phyloP scores from a whole-genome alignment of 2,888 invertebrate species.

The Macrophya alboannulata region DNA sequence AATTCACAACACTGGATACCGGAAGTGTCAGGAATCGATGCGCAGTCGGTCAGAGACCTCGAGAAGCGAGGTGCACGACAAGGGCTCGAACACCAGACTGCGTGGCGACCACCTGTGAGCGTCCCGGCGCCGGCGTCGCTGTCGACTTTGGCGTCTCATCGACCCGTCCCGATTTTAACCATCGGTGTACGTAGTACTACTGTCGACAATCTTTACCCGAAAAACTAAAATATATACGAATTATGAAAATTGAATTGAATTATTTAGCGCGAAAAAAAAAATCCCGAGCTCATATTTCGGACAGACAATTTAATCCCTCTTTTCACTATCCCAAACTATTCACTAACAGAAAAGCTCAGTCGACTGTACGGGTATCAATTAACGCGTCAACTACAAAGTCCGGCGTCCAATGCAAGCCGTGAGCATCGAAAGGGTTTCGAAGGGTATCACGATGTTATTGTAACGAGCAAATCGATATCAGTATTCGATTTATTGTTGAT shows the following conservation, averaged over 20 bases:
- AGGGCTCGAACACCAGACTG: conserved; percentile 74
- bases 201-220: not conserved
- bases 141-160: conserved; percentile 44
- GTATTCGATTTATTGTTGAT: not conserved
- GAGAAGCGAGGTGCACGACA: conserved; percentile 69
- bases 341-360: not conserved
- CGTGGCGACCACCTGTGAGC: conserved; percentile 78
- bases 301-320: not conserved
- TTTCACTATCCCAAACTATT: not conserved
- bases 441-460: not conserved
- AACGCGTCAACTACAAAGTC: no score
- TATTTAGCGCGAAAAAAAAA: not conserved
- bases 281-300: not conserved
- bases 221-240: not conserved
- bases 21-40: conserved; percentile 51
- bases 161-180: conserved; percentile 42
- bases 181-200: not conserved
- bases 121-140: conserved; percentile 74
- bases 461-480: not conserved
- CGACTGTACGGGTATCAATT: not conserved
- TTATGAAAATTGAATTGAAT: not conserved
- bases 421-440: not conserved
- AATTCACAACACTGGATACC: conserved; percentile 44
- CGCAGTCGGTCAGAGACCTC: conserved; percentile 71
- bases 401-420: no score